Base-by-base conservation (phyloP, 2,113 vertebrate genomes). In the Dromas ardeola region DNA sequence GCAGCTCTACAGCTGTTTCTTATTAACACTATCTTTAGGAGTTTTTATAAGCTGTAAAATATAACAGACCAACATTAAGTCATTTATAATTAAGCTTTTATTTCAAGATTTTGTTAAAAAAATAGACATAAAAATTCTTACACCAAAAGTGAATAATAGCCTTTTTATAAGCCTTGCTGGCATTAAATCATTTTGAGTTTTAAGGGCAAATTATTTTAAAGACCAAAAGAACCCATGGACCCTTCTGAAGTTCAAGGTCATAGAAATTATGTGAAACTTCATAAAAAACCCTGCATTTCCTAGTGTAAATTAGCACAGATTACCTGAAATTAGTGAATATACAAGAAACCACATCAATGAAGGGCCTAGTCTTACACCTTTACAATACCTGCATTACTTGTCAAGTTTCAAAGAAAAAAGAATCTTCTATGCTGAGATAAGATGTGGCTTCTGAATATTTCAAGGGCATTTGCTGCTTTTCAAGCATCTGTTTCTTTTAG, bases 31-130 rank as follows among this genome's bases (percentile, higher is more conserved):
- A 85, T 93, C 80, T 77, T 92, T 30, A 58, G 53, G 55, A 92
- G 52, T 59, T 92, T 94, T 95, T 93, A 94, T 67, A 93, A 91
- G 43, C 65, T 92, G 77, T 76, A 88, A 93, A 88, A 94, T 56
- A 67, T 15, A 79, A 72, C 63, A 61, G 63, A 88, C 82, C 76
- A 94, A 81, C 30, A 71, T 86, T 74, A 92, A 86, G 66, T 88
- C 65, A 93, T 89, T 78, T 78, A 81, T 76, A 92, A 93, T 94
- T 92, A 95, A 71, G 36, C 27, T 89, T 91, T 93, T 36, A 72
- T 92, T 93, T 81, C 52, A 72, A 76, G 49, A 90, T 69, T 73
- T 21, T 21, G 76, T 88, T 58, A 23, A 72, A 92, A 81, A 81
- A 72, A 50, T 10, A 71, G 32, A 59, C 21, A 19, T 20, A 81